Evolutionary conservation across 1,140 invertebrate species (phyloP), one percentile per base, ranked within the genome.

Genomic region (Oncopodura yosiiana): DNA sequence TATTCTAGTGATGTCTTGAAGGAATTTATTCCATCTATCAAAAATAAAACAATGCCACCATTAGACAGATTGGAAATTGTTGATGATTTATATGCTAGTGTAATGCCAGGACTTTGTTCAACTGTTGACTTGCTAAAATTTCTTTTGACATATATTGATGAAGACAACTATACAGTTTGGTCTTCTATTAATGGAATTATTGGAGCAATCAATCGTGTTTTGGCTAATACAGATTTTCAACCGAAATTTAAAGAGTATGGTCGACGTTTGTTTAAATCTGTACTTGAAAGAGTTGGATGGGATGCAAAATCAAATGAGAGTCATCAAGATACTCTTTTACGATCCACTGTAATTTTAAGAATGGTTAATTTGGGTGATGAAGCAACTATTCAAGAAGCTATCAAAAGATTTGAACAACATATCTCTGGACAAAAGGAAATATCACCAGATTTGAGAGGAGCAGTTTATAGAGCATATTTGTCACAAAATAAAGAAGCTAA

Each of bases 11-110:
- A 83, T 2, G 82, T 94, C 77, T 66, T 96, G 41, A 73, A 81
- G 21, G 72, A 78, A 41, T 74, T 97, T 49, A 73, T 90, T 48
- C 80, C 84, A 1, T 84, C 86, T 0, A 83, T 97, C 43, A 76
- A 79, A 53, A 74, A 84, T 65, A 80, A 82, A 54, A 79, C 77
- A 21, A 70, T 98, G 62, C 84, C 87, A 30, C 86, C 89, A 4
- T 72, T 95, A 3, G 93, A 97, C 70, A 81, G 93, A 38, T 77
- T 95, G 23, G 87, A 88, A 5, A 69, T 97, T 3, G 75, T 94
- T 26, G 88, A 92, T 71, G 94, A 97, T 70, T 77, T 94, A 32
- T 94, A 91, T 70, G 89, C 91, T 26, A 77, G 93, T 71, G 65
- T 69, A 3, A 48, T 87, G 87, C 88, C 87, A 70, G 86, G 86